Base-by-base conservation (phyloP, 2,888 invertebrate species). In the Rotaria macrura region DNA sequence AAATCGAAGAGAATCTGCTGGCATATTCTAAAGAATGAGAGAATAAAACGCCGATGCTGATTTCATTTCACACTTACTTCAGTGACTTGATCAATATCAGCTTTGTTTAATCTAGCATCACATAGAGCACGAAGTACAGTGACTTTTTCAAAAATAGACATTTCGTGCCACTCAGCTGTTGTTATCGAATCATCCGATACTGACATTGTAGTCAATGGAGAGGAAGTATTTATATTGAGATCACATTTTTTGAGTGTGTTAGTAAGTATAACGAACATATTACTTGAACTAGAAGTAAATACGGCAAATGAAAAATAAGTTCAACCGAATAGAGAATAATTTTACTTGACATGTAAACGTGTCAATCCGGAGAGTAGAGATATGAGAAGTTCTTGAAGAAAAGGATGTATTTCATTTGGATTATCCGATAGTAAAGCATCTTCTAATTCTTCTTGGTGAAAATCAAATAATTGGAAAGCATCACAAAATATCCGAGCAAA, bases 31-130 rank as follows among this genome's bases (percentile, higher is more conserved):
- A 79, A 38, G 9, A n/a, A 0, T 12, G 3, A 29, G 17, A 14
- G 7, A n/a, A 23, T 34, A 25, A 49, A 4, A 12, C 12, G 17
- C 14, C 49, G 4, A 49, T 49, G 3, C 14, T 49, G 17, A 49
- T 49, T 49, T 49, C 14, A 49, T 49, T 40, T 1, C 7, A 29
- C 1, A 9, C 17, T 52, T 83, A 83, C 83, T 2, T 79, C 79
- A 25, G 43, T 79, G 2, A 79, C 40, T 43, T 79, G 40, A n/a
- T 86, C 86, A 3, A 86, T 54, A 57, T 86, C 86, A n/a, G 84
- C 38, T 38, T 74, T 38, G 20, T 55, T 34, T 5, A 86, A 52
- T 47, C 86, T 29, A 25, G 84, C 55, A 40, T 86, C 86, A 47
- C 86, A 86, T 54, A 86, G n/a, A 29, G 43, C 40, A n/a, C 79